Percentiles rank a stretch among this genome's conserved stretches.
phyloP scores from a whole-genome alignment of 2,888 invertebrate species.

The Cylloceria caligata region DNA sequence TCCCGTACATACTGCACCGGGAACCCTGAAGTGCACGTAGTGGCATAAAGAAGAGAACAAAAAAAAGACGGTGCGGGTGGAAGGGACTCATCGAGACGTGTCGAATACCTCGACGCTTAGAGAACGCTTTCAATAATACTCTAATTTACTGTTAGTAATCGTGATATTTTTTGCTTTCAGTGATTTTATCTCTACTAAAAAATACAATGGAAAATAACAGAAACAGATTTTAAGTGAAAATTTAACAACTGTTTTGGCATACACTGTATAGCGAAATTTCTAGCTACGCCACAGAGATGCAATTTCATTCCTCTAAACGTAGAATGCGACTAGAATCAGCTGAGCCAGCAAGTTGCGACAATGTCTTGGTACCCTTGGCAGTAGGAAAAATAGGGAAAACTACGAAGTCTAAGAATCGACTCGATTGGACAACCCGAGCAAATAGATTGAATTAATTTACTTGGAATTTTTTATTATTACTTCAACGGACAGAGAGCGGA shows the following conservation, averaged over 20 bases:
- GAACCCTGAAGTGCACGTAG: constrained; percentile 3
- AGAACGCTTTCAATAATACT: constrained; percentile 8
- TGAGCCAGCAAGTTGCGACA: too few species aligned
- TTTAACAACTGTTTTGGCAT: background rate
- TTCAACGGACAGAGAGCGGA: too few species aligned
- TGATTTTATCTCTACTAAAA: background rate
- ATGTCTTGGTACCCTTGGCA: too few species aligned
- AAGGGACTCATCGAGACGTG: background rate
- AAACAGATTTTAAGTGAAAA: background rate
- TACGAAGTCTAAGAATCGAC: too few species aligned
- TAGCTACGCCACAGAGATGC: too few species aligned
- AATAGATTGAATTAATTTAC: too few species aligned
- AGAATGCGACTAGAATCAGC: too few species aligned
- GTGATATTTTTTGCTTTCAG: background rate
- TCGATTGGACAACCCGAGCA: too few species aligned
- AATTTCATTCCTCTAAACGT: too few species aligned
- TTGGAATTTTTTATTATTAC: too few species aligned
- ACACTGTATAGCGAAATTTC: too few species aligned
- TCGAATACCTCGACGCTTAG: constrained; percentile 13
- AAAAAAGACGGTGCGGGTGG: background rate
- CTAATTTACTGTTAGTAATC: constrained; percentile 6
- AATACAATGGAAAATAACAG: background rate
- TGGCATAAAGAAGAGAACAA: constrained; percentile 59
- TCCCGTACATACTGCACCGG: background rate
- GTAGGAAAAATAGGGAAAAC: background rate